Base-by-base conservation (phyloP, 2,113 vertebrate species). In the Oncorhynchus tshawytscha region DNA sequence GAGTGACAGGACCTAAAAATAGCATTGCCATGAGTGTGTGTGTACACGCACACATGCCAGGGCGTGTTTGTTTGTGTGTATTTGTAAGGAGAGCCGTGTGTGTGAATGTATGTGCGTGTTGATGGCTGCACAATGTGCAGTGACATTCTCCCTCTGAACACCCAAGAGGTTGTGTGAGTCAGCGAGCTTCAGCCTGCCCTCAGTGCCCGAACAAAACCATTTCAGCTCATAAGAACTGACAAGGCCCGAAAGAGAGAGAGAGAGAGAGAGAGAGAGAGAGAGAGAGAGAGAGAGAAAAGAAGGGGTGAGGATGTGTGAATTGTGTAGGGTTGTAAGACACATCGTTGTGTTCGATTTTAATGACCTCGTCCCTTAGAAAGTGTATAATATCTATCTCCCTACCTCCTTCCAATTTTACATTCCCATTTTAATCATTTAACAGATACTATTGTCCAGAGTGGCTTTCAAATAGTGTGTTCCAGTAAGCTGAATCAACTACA, bases 141-240 rank as follows among this genome's bases (percentile, higher is more conserved):
- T 90, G 88, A 90, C 88, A 89, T 90, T 91, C 87, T 90, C 84
- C 83, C 84, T 81, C 78, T 79, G 82, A 83, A 79, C 74, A 86
- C 85, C 84, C 77, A 54, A 86, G 86, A 88, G 89, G 82, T 39
- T 31, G 74, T 70, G 73, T 89, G 88, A 88, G 84, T 90, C 90
- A 90, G 88, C 84, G 67, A 67, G 78, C 77, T 65, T 67, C 81
- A 84, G 75, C 69, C 75, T 77, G 84, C 69, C 75, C 68, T 71
- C 67, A 45, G 15, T 74, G 81, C 75, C 67, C 39, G 49, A 84
- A 89, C 82, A 81, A 45, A 76, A 77, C 60, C 73, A 24, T 71
- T 67, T 75, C 73, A 51, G 76, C 79, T 85, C 82, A 89, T 77
- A 80, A 79, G 80, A 86, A 81, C 70, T 80, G 80, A 88, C 82